These are phyloP conservation scores for Cheiracanthium punctorium DNA, from an alignment of 2,888 invertebrate genomes.

Conservation along the genomic window DNA sequence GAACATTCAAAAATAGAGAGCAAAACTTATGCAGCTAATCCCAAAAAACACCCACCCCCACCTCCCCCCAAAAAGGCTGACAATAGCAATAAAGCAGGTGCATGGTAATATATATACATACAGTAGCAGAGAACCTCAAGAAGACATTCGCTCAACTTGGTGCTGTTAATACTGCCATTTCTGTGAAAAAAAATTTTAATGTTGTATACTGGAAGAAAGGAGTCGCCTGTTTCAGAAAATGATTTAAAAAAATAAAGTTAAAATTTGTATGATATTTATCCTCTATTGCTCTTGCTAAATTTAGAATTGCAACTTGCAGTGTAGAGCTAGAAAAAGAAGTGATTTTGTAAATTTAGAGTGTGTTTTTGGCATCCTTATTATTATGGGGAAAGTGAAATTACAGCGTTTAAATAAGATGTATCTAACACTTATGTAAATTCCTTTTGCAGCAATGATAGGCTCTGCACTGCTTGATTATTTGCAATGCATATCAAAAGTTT, in stretches of 20 bases:
- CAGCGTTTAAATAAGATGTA: too few species aligned
- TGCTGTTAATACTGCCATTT: conserved; percentile 56
- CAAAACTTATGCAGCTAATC: conserved; percentile 20
- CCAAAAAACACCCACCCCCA: conserved; percentile 88
- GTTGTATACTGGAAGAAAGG: background rate
- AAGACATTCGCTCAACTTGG: conserved; percentile 55
- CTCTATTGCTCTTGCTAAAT: background rate
- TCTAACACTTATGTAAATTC: too few species aligned
- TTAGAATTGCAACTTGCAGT: background rate
- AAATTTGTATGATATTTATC: background rate
- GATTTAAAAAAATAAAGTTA: background rate
- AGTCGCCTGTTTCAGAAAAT: background rate
- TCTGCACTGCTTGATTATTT: background rate
- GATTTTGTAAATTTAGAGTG: background rate
- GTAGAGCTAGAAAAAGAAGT: background rate
- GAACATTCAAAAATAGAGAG: conserved; percentile 25
- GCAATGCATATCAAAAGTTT: background rate
- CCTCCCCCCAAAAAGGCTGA: conserved; percentile 86
- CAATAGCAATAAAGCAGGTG: conserved; percentile 86
- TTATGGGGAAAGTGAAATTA: background rate
- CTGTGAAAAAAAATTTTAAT: background rate
- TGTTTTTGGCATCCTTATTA: background rate
- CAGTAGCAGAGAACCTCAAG: background rate
- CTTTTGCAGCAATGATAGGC: conserved; percentile 9
- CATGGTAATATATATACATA: too few species aligned